These are phyloP conservation scores for Pilophorus perplexus DNA, from an alignment of 2,888 invertebrate genomes.

Conservation along the genomic window DNA sequence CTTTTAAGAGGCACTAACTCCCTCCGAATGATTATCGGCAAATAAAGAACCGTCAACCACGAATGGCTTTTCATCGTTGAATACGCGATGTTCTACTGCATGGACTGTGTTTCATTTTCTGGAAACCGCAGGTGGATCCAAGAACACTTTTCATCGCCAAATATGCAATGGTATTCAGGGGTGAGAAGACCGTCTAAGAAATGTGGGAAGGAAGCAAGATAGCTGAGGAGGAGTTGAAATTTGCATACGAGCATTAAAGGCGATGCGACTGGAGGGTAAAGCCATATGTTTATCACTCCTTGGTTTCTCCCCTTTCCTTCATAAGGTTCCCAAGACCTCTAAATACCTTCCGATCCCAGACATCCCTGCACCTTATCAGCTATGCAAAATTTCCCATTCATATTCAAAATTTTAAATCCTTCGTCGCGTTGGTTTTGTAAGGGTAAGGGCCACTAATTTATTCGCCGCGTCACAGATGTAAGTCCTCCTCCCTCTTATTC, in stretches of 20 bases:
- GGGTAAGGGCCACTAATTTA: slow-evolving; percentile 43
- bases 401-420: slow-evolving; percentile 88
- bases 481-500: slow-evolving; percentile 24
- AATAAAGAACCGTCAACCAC: too few relatives aligned
- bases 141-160: too few relatives aligned
- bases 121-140: too few relatives aligned
- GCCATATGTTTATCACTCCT: slow-evolving; percentile 40
- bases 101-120: too few relatives aligned
- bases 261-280: slow-evolving; percentile 8
- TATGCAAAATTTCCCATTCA: slow-evolving; percentile 85
- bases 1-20: slow-evolving; percentile 13
- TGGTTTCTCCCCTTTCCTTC: background rate
- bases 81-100: too few relatives aligned
- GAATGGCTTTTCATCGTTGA: too few relatives aligned
- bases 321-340: slow-evolving; percentile 14
- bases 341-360: slow-evolving; percentile 36
- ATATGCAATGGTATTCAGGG: too few relatives aligned
- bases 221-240: slow-evolving; percentile 20
- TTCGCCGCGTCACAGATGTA: slow-evolving; percentile 44
- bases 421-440: slow-evolving; percentile 43
- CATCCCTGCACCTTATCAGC: slow-evolving; percentile 62
- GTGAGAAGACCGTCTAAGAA: background rate
- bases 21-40: too few relatives aligned
- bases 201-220: background rate
- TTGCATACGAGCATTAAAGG: slow-evolving; percentile 41